These are phyloP conservation scores for Chaetorhynchus papuensis DNA, from an alignment of 2,113 vertebrate genomes.

Conservation along the genomic window DNA sequence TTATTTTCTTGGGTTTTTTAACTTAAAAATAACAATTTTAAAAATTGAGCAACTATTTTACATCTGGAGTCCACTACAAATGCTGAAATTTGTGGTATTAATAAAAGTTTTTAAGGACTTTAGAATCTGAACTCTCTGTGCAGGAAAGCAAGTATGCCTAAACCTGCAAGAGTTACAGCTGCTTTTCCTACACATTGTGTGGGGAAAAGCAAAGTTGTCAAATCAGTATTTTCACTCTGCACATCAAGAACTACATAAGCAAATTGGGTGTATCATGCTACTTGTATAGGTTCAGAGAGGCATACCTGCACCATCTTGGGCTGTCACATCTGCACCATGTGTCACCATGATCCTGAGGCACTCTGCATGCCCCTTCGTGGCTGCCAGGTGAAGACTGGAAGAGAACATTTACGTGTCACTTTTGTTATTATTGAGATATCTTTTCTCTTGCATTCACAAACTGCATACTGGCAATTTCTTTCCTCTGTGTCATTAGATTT, in stretches of 20 bases:
- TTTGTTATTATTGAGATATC: not conserved
- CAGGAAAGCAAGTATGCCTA: not conserved
- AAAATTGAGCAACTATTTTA: not conserved
- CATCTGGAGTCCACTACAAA: not conserved
- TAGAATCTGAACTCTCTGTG: not conserved
- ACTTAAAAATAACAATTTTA: not conserved
- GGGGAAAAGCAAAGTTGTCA: not conserved
- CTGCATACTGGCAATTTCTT: not conserved
- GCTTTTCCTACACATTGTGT: accelerated
- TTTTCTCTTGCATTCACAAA: not conserved
- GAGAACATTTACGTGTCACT: constrained; percentile 2
- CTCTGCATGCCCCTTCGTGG: constrained; percentile 83
- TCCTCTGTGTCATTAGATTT: not conserved
- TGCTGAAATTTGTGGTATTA: not conserved
- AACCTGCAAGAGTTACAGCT: not conserved
- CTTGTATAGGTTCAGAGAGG: not conserved
- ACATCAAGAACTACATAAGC: not conserved
- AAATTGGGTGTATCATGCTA: not conserved
- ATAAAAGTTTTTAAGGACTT: not conserved
- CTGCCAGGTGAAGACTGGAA: constrained; percentile 90
- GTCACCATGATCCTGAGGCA: constrained; percentile 87
- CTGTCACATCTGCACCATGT: constrained; percentile 86
- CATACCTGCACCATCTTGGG: constrained; percentile 86
- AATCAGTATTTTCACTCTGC: not conserved
- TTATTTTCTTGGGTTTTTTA: not conserved